These are phyloP conservation scores for Gymnoscopelus braueri DNA, from an alignment of 2,797 vertebrate species.

Conservation along the genomic window DNA sequence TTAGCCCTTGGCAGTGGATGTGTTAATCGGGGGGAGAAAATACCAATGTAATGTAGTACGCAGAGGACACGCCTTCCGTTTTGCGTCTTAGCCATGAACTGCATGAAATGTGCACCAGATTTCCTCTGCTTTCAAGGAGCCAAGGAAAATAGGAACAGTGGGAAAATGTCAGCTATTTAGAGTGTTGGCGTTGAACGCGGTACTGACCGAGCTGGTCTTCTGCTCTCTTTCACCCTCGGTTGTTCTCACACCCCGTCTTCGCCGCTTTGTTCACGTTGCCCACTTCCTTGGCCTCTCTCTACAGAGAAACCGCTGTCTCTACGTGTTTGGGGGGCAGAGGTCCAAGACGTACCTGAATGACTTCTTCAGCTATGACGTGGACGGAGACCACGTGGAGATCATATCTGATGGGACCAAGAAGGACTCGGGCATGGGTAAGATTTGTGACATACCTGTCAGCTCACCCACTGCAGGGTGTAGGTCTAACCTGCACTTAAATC, in stretches of 20 bases:
- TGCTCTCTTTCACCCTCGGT: neutral
- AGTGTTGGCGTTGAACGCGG: too few relatives aligned
- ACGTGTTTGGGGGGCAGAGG: slow-evolving; percentile 97
- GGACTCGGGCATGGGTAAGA: slow-evolving; percentile 98
- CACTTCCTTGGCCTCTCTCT: neutral
- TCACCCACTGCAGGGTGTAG: too few relatives aligned
- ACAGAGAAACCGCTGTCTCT: slow-evolving; percentile 96
- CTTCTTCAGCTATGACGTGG: slow-evolving; percentile 99
- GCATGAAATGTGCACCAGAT: too few relatives aligned
- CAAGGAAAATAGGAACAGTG: too few relatives aligned
- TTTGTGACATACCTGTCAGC: neutral
- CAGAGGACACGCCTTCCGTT: too few relatives aligned
- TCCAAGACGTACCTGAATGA: slow-evolving; percentile 99
- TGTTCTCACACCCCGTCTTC: slow-evolving; percentile 15
- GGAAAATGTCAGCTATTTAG: too few relatives aligned
- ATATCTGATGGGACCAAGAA: slow-evolving; percentile 99
- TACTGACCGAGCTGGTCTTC: neutral
- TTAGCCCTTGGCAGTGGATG: too few relatives aligned
- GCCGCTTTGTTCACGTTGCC: slow-evolving; percentile 37
- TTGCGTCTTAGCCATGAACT: too few relatives aligned
- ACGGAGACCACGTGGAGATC: slow-evolving; percentile 96
- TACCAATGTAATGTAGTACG: too few relatives aligned
- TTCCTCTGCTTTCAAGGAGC: too few relatives aligned
- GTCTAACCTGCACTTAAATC: too few relatives aligned
- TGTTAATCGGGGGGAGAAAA: too few relatives aligned